Evolutionary conservation across 2,888 invertebrate genomes (phyloP).

Genomic region (Linnaemya vulpina): DNA sequence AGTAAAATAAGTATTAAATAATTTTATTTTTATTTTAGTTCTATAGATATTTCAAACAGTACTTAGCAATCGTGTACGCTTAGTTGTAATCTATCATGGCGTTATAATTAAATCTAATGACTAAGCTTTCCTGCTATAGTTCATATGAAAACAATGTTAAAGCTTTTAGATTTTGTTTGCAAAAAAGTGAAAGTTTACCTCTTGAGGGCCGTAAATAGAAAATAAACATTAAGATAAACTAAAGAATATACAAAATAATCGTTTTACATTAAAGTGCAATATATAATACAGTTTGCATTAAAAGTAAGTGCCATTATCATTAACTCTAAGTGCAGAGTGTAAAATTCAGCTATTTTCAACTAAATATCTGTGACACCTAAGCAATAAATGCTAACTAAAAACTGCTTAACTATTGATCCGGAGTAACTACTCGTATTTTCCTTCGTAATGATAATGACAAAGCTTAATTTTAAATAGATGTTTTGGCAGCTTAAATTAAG

Average conservation of each 20-base stretch:
- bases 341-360: neutral
- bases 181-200: constrained; percentile 11
- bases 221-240: constrained; percentile 16
- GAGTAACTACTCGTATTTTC: too few species aligned
- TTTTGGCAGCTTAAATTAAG: too few species aligned
- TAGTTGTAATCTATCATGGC: constrained; percentile 58
- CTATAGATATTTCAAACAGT: constrained; percentile 6
- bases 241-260: neutral
- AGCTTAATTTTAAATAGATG: too few species aligned
- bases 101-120: constrained; percentile 59
- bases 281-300: neutral
- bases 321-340: constrained; percentile 31
- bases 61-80: constrained; percentile 41
- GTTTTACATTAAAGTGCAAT: constrained; percentile 33
- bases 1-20: constrained; percentile 12
- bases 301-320: constrained; percentile 19
- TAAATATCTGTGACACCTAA: neutral
- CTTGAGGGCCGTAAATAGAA: neutral
- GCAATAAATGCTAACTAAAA: too few species aligned
- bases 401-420: too few species aligned
- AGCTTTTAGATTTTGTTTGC: constrained; percentile 34
- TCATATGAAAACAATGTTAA: constrained; percentile 30
- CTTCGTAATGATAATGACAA: too few species aligned
- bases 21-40: constrained; percentile 28
- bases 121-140: constrained; percentile 29